Evolutionary conservation across 2,888 invertebrate genomes (phyloP).

Genomic region (Dichetophora obliterata): DNA sequence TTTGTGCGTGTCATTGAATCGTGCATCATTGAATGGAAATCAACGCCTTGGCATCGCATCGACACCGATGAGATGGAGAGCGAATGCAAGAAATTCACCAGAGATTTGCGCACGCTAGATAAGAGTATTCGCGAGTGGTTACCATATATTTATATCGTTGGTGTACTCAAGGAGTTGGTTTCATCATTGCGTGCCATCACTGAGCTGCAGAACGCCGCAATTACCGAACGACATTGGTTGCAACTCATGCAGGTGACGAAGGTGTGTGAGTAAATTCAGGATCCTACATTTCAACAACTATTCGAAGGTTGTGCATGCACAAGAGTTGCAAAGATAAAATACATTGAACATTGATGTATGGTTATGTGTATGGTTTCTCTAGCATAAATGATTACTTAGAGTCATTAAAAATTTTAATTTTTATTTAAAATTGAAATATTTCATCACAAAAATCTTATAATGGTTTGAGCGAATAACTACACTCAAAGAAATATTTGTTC

Average conservation of each 20-base stretch:
- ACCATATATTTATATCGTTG: constrained; percentile 84
- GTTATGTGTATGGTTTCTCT: too few relatives aligned
- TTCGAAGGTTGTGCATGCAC: neutral
- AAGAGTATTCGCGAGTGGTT: constrained; percentile 88
- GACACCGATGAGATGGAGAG: constrained; percentile 96
- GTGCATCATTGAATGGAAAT: constrained; percentile 92
- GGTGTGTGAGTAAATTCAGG: constrained; percentile 70
- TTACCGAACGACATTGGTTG: constrained; percentile 94
- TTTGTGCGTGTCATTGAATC: constrained; percentile 87
- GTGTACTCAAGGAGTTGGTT: constrained; percentile 89
- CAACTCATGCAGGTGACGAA: constrained; percentile 95
- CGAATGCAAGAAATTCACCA: constrained; percentile 93
- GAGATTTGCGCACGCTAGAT: constrained; percentile 85
- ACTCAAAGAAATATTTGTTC: too few relatives aligned
- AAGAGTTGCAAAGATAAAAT: too few relatives aligned
- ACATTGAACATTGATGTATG: too few relatives aligned
- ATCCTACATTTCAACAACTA: too few relatives aligned
- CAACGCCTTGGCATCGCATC: constrained; percentile 92
- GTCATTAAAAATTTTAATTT: too few relatives aligned
- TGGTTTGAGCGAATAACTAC: too few relatives aligned
- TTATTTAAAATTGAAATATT: too few relatives aligned
- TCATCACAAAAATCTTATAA: too few relatives aligned
- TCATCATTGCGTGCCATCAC: constrained; percentile 93
- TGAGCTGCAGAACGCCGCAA: constrained; percentile 94
- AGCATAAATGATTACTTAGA: too few relatives aligned